A percentile compares a stretch with the other conserved stretches of the same genome.
These are phyloP conservation scores for Cylindroiulus punctatus DNA, from an alignment of 2,888 invertebrate genomes.

Conservation along the genomic window DNA sequence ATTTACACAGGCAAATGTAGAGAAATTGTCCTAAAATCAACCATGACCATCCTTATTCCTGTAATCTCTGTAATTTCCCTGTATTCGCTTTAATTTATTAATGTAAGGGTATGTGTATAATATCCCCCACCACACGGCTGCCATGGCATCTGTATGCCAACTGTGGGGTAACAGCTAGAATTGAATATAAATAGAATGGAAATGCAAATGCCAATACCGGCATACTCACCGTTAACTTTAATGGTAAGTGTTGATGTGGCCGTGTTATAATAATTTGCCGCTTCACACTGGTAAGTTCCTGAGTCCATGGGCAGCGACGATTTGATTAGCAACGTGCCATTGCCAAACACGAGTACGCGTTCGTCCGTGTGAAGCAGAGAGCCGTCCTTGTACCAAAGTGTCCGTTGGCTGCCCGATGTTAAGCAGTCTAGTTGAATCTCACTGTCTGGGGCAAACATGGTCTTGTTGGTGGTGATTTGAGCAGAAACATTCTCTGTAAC, in stretches of 20 bases:
- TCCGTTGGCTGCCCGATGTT: conserved; percentile 78
- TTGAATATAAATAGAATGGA: too few species aligned
- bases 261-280: conserved; percentile 77
- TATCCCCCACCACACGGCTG: too few species aligned
- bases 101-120: too few species aligned
- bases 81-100: too few species aligned
- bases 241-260: conserved; percentile 73
- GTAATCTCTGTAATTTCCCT: too few species aligned
- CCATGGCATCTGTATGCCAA: too few species aligned
- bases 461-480: conserved; percentile 71
- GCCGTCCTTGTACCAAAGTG: conserved; percentile 85
- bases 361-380: conserved; percentile 70
- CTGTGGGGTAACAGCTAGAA: too few species aligned
- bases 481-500: conserved; percentile 61
- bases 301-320: conserved; percentile 76
- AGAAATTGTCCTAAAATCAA: neutral
- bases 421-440: conserved; percentile 79
- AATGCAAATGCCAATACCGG: too few species aligned
- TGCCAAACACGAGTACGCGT: conserved; percentile 74
- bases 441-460: conserved; percentile 74
- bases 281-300: conserved; percentile 85
- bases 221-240: conserved; percentile 76
- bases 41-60: too few species aligned
- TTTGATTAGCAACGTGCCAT: conserved; percentile 76
- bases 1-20: conserved; percentile 6